Percentiles rank a stretch among this genome's conserved stretches.
phyloP scores from a whole-genome alignment of 2,888 invertebrate genomes.

The Rhopalosiphum nymphaeae region DNA sequence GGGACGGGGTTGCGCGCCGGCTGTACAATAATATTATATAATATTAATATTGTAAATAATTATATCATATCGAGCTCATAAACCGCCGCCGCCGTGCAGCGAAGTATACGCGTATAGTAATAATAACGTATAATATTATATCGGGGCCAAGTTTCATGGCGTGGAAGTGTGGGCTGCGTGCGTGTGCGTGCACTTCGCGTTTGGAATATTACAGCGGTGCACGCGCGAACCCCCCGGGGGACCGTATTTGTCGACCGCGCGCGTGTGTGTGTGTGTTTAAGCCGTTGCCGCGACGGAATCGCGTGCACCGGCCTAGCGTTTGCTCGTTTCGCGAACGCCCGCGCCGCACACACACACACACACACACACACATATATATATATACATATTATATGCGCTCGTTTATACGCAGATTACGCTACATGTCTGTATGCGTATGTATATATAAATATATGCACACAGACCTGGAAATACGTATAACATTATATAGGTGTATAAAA shows the following conservation, averaged over 20 bases:
- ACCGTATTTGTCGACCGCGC: conserved; percentile 33
- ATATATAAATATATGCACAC: not conserved
- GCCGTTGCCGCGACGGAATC: conserved; percentile 21
- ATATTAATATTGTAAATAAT: conserved; percentile 28
- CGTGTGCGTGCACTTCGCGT: conserved; percentile 25
- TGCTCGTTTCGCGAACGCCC: conserved; percentile 47
- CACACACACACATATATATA: not conserved
- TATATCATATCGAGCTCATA: conserved; percentile 37
- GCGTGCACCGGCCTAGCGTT: conserved; percentile 39
- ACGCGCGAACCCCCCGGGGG: conserved; percentile 31
- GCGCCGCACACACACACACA: not conserved
- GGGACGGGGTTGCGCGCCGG: not conserved
- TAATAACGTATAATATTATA: not conserved
- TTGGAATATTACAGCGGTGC: not conserved
- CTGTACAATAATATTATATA: not conserved
- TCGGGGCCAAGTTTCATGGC: conserved; percentile 36
- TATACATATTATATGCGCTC: not conserved
- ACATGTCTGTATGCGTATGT: not conserved
- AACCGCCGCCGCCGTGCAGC: not conserved
- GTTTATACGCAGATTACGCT: conserved; percentile 14
- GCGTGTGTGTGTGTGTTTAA: not conserved
- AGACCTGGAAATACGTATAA: not conserved
- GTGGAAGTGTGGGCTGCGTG: conserved; percentile 3
- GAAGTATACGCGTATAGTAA: not conserved
- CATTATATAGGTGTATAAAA: not conserved